Percentiles rank a stretch among this genome's conserved stretches.
phyloP scores from a whole-genome alignment of 2,113 vertebrate genomes.

The Dinomys branickii region DNA sequence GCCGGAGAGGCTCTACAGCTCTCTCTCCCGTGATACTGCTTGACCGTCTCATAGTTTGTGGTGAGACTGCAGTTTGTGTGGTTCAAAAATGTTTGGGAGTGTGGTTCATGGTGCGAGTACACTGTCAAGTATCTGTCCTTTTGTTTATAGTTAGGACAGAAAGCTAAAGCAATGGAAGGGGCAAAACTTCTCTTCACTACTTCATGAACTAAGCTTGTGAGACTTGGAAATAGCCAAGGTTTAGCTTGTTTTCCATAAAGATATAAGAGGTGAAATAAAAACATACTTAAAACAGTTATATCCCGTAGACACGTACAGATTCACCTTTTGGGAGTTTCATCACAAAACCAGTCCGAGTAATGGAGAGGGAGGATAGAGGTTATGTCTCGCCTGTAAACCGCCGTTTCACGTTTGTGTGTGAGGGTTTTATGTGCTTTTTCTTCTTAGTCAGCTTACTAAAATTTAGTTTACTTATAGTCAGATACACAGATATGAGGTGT shows the following conservation, averaged over 20 bases:
- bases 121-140: neutral
- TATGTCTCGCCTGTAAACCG: neutral
- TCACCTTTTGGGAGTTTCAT: neutral
- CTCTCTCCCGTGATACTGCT: neutral
- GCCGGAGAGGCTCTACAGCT: too few species aligned
- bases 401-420: constrained; percentile 32
- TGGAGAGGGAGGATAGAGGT: neutral
- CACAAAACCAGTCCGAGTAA: neutral
- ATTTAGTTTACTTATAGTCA: neutral
- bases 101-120: neutral
- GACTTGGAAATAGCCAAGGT: neutral
- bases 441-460: neutral
- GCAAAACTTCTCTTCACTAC: neutral
- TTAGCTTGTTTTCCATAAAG: constrained; percentile 47
- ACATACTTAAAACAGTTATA: neutral
- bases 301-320: neutral
- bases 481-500: neutral
- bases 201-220: neutral
- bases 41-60: neutral
- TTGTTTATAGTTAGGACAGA: neutral
- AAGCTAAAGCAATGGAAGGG: neutral
- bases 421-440: neutral
- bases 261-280: neutral
- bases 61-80: neutral
- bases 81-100: neutral